Conservation (phyloP, 2,113 vertebrate genomes). For the Aptenodytes patagonicus region DNA sequence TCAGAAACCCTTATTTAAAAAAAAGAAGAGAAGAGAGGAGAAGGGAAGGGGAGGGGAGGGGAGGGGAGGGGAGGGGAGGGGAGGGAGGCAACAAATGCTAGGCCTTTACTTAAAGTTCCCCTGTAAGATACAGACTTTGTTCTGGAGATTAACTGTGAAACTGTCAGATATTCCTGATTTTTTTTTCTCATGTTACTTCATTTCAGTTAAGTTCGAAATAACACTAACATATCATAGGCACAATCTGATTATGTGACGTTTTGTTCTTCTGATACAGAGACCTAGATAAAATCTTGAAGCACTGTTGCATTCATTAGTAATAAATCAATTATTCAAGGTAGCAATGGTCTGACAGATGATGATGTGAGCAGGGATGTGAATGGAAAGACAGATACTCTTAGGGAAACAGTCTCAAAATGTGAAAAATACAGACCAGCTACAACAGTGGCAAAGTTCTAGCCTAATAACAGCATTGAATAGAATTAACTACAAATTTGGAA, state of each 20-base stretch:
- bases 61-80: too few relatives aligned
- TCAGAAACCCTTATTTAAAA: background rate
- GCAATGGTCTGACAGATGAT: background rate
- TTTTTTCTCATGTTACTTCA: background rate
- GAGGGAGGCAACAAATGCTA: too few relatives aligned
- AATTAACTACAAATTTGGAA: background rate
- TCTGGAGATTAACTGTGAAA: background rate
- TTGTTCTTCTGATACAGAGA: background rate
- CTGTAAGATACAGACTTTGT: background rate
- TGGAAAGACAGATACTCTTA: background rate
- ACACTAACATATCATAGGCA: background rate
- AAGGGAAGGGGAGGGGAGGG: too few relatives aligned
- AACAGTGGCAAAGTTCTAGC: background rate
- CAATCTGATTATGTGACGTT: background rate
- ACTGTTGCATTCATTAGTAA: background rate
- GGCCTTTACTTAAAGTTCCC: background rate
- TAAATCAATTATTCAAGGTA: background rate
- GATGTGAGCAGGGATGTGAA: background rate
- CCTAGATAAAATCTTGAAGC: background rate
- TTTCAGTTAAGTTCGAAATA: background rate
- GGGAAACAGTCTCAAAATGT: background rate
- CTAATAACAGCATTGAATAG: background rate
- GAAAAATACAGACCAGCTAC: background rate
- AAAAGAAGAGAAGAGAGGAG: too few relatives aligned
- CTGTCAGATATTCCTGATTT: background rate